Evolutionary conservation across 2,113 vertebrate genomes (phyloP), one percentile per base, ranked within the genome.

Genomic region (Picathartes gymnocephalus): DNA sequence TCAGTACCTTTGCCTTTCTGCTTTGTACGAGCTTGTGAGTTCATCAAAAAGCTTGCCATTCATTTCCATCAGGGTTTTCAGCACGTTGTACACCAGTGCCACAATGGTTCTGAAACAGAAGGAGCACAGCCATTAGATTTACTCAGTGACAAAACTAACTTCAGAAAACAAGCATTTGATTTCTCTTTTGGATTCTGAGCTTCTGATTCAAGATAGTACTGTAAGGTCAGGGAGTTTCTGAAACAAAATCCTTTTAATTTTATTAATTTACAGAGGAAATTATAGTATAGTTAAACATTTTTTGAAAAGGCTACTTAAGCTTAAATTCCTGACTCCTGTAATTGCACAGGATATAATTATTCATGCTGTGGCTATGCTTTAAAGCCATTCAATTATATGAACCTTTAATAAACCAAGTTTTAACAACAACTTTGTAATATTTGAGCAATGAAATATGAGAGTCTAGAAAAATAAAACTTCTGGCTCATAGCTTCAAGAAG

Each of bases 61-160:
- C 99, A 99, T 99, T 94, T 99, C 99, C 99, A 99, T 99, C 95
- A 99, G 95, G 1, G 99, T 99, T 97, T 99, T 99, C 97, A 99
- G 97, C 92, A 99, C 99, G 0, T 99, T 99, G 95, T 99, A 99
- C 28, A 99, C 99, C 92, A 99, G 98, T 42, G 99, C 99, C 88
- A 99, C 98, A 14, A 99, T 99, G 40, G 99, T 99, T 96, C 99
- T 99, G 90, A 28, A 93, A 96, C 5, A 91, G 81, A 66, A 91
- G 53, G 19, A 76, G 71, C 61, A 42, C 40, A 39, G 18, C 54
- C 65, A 8, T 58, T 30, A 71, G 39, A 69, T 50, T 48, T 47
- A 64, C 20, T 44, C 37, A 37, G 19, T 17, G 64, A 37, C 51
- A 73, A 60, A 78, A 28, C 14, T 11, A 14, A 37, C 77, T 45